Evolutionary conservation across 2,888 invertebrate species (phyloP).

Genomic region (Dysmachus trigonus): DNA sequence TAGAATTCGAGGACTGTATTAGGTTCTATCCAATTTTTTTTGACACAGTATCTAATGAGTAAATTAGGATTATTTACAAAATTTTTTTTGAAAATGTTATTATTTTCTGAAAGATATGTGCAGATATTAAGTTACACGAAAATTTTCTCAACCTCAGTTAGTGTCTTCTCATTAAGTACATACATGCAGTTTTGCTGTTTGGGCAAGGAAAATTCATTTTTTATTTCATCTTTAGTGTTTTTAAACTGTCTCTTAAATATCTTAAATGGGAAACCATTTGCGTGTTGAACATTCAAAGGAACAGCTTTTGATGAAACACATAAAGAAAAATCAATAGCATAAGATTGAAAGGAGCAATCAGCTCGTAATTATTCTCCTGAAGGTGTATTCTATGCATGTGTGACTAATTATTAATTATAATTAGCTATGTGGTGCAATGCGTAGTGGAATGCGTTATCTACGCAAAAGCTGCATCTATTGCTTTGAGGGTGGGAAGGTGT

Average conservation of each 20-base stretch:
- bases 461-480: not conserved
- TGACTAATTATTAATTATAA: not conserved
- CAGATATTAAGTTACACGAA: too few species aligned
- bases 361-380: not conserved
- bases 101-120: too few species aligned
- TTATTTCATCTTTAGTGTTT: not conserved
- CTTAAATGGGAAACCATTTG: not conserved
- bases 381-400: not conserved
- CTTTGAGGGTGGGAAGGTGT: not conserved
- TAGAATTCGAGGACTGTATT: too few species aligned
- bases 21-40: too few species aligned
- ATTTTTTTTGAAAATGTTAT: too few species aligned
- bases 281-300: not conserved
- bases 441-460: not conserved
- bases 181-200: too few species aligned
- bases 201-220: not conserved
- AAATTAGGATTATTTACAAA: too few species aligned
- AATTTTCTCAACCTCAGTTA: too few species aligned
- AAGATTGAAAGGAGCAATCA: not conserved
- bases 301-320: not conserved
- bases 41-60: too few species aligned
- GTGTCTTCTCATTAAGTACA: too few species aligned
- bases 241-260: not conserved
- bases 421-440: not conserved
- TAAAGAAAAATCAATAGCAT: not conserved